A percentile compares a stretch with the other conserved stretches of the same genome.
Evolutionary conservation across 2,888 invertebrate genomes (phyloP).

Genomic region (Notodonta dromedarius): DNA sequence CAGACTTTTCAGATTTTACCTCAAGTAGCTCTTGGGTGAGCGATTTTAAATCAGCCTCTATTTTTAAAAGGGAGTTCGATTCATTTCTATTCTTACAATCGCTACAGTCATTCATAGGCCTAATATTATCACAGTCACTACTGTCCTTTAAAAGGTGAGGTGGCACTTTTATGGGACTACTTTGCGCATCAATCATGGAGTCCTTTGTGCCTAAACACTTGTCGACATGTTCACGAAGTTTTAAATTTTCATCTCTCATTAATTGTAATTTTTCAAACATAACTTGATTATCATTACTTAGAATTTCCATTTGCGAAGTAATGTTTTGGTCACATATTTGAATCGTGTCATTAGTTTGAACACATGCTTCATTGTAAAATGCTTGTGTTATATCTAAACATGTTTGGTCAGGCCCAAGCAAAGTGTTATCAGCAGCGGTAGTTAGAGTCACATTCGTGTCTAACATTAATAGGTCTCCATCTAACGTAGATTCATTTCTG

Average conservation of each 20-base stretch:
- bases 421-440: constrained; percentile 64
- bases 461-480: constrained; percentile 74
- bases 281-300: constrained; percentile 43
- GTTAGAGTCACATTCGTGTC: constrained; percentile 73
- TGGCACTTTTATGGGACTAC: constrained; percentile 46
- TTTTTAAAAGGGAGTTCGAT: constrained; percentile 28
- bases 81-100: constrained; percentile 40
- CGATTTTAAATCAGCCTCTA: constrained; percentile 43
- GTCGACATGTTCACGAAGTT: constrained; percentile 48
- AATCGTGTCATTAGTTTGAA: constrained; percentile 51
- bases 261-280: constrained; percentile 44
- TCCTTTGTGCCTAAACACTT: constrained; percentile 32
- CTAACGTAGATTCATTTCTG: constrained; percentile 72
- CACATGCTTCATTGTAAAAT: constrained; percentile 57
- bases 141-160: constrained; percentile 16
- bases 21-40: constrained; percentile 46
- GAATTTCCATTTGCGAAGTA: constrained; percentile 42
- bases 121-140: constrained; percentile 6
- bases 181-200: constrained; percentile 41
- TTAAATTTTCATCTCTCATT: constrained; percentile 57
- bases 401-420: constrained; percentile 65
- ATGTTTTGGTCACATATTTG: constrained; percentile 38
- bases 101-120: constrained; percentile 22
- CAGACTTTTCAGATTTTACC: constrained; percentile 49
- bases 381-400: constrained; percentile 65